These are phyloP conservation scores for Lycodopsis pacificus DNA, from an alignment of 2,797 vertebrate species.

Conservation along the genomic window DNA sequence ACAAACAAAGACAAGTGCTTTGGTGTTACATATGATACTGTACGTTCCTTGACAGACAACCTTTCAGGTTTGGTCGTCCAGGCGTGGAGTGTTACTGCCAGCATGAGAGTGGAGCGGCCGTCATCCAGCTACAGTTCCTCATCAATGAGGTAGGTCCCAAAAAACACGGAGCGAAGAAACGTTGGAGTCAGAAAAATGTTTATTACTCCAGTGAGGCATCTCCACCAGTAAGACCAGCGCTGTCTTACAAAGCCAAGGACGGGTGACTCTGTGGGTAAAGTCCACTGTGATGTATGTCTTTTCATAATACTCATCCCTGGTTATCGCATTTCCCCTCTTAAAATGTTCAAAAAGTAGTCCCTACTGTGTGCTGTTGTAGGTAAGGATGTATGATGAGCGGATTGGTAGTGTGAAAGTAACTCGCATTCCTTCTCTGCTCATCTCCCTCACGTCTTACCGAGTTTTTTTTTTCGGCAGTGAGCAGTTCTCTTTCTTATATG, in stretches of 20 bases:
- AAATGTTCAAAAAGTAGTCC: constrained; percentile 21
- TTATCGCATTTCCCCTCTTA: constrained; percentile 41
- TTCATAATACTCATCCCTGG: constrained; percentile 24
- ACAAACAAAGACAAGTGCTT: background rate
- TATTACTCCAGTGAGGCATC: constrained; percentile 1
- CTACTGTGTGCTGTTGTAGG: background rate
- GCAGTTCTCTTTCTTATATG: background rate
- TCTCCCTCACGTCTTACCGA: background rate
- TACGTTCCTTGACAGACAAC: constrained; percentile 87
- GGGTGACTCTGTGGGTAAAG: background rate
- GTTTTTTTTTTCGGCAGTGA: constrained; percentile 18
- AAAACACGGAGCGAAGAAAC: background rate
- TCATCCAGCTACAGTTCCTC: constrained; percentile 99
- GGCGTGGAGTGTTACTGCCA: constrained; percentile 99
- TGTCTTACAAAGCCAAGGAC: background rate
- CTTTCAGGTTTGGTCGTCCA: constrained; percentile 93
- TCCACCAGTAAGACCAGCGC: background rate
- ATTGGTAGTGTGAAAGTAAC: constrained; percentile 11
- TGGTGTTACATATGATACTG: background rate
- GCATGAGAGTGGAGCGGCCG: constrained; percentile 94
- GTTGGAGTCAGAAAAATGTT: background rate
- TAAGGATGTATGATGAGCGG: constrained; percentile 3
- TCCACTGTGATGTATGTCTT: constrained; percentile 22
- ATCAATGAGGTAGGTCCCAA: constrained; percentile 93
- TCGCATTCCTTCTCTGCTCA: constrained; percentile 5